Percentiles rank a stretch among this genome's conserved stretches.
phyloP scores from a whole-genome alignment of 2,113 vertebrate species.

The Solenodon paradoxus region DNA sequence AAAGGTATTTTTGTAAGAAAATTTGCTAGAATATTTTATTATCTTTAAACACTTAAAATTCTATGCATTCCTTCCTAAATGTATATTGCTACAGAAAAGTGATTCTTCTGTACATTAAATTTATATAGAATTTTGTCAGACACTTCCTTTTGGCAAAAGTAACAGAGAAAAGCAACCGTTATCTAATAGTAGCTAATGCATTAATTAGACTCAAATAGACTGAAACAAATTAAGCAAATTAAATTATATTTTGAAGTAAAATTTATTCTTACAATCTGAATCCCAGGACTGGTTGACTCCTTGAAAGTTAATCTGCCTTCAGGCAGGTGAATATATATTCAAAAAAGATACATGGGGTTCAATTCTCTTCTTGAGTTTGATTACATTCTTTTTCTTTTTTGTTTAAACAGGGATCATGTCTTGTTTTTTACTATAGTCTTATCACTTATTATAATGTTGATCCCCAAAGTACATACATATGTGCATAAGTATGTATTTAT shows the following conservation, averaged over 20 bases:
- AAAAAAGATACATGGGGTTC: not conserved
- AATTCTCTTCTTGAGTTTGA: not conserved
- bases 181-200: constrained; percentile 31
- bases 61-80: constrained; percentile 26
- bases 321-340: constrained; percentile 27
- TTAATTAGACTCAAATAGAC: constrained; percentile 31
- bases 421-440: constrained; percentile 5
- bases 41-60: constrained; percentile 38
- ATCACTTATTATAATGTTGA: not conserved
- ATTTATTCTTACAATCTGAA: constrained; percentile 25
- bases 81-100: not conserved
- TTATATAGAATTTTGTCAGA: constrained; percentile 28
- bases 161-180: not conserved
- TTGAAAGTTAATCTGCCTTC: not conserved
- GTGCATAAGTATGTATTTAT: no score
- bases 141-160: constrained; percentile 18
- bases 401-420: not conserved
- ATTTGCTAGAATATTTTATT: constrained; percentile 48
- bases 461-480: no score
- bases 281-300: not conserved
- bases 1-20: constrained; percentile 51
- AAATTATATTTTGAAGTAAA: constrained; percentile 45
- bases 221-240: constrained; percentile 47
- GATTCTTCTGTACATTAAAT: not conserved
- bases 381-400: not conserved